phyloP scores from a whole-genome alignment of 2,113 vertebrate species.

The Ophthalmolycus amberensis region DNA sequence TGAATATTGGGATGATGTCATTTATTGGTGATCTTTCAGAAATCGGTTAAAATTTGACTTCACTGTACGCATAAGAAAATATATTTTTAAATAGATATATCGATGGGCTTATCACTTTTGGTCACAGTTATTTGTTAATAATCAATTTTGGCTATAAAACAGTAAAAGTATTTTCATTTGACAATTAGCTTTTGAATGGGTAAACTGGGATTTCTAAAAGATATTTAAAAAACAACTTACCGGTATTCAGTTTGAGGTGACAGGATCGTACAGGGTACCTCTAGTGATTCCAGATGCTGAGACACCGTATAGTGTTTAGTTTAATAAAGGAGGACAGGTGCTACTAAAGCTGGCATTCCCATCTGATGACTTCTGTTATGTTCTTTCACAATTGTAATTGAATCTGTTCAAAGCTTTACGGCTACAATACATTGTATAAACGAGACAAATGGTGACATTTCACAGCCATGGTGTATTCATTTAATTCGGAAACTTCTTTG shows the following conservation, averaged over 20 bases:
- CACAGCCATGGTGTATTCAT: background rate
- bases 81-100: background rate
- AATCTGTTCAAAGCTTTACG: background rate
- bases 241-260: background rate
- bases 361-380: background rate
- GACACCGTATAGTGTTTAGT: background rate
- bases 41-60: background rate
- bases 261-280: background rate
- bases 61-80: background rate
- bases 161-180: background rate
- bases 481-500: background rate
- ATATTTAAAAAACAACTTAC: background rate
- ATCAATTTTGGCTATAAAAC: background rate
- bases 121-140: background rate
- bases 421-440: background rate
- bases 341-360: background rate
- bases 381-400: background rate
- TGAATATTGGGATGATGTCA: background rate
- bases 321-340: slow-evolving; percentile 9
- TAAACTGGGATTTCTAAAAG: background rate
- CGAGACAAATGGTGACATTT: background rate
- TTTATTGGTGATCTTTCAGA: background rate
- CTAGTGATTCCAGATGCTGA: background rate
- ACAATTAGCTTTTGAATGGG: background rate
- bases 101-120: background rate